phyloP scores from a whole-genome alignment of 2,113 vertebrate genomes.

The Pholis gunnellus region DNA sequence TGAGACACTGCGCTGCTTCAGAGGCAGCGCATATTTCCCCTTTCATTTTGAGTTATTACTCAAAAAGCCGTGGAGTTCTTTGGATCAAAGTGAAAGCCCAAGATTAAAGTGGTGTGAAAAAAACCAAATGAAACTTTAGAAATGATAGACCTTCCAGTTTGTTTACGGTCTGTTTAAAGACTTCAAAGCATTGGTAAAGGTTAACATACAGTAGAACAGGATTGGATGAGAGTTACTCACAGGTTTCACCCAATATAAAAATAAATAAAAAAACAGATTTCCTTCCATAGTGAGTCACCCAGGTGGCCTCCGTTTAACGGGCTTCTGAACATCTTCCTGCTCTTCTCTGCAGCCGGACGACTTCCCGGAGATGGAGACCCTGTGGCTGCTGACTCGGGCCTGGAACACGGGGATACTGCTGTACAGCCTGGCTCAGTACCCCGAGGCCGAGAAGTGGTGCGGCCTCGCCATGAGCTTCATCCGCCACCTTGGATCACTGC shows the following conservation, averaged over 20 bases:
- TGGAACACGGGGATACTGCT: slow-evolving; percentile 93
- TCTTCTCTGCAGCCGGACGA: slow-evolving; percentile 69
- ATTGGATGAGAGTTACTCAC: slow-evolving; percentile 47
- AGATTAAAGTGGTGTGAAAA: slow-evolving; percentile 61
- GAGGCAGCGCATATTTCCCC: slow-evolving; percentile 68
- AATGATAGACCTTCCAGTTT: slow-evolving; percentile 33
- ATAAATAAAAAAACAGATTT: slow-evolving; percentile 20
- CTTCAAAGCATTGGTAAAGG: slow-evolving; percentile 30
- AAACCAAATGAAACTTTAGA: slow-evolving; percentile 46
- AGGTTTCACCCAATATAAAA: background rate
- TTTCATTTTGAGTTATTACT: slow-evolving; percentile 64
- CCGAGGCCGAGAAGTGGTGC: slow-evolving; percentile 91
- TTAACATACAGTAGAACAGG: slow-evolving; percentile 48
- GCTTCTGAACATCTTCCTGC: slow-evolving; percentile 53
- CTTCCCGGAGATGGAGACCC: slow-evolving; percentile 89
- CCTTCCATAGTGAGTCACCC: slow-evolving; percentile 30
- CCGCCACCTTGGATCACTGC: slow-evolving; percentile 86
- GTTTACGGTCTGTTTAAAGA: slow-evolving; percentile 31
- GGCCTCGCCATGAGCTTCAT: slow-evolving; percentile 89
- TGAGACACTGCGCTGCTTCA: slow-evolving; percentile 64
- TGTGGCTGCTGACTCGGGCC: slow-evolving; percentile 92
- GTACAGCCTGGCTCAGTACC: slow-evolving; percentile 84
- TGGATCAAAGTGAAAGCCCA: slow-evolving; percentile 70
- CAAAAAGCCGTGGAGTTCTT: slow-evolving; percentile 65
- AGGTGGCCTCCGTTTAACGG: slow-evolving; percentile 44